Evolutionary conservation across 2,113 vertebrate genomes (phyloP), one percentile per base, ranked within the genome.

Genomic region (Chaetops frenatus): DNA sequence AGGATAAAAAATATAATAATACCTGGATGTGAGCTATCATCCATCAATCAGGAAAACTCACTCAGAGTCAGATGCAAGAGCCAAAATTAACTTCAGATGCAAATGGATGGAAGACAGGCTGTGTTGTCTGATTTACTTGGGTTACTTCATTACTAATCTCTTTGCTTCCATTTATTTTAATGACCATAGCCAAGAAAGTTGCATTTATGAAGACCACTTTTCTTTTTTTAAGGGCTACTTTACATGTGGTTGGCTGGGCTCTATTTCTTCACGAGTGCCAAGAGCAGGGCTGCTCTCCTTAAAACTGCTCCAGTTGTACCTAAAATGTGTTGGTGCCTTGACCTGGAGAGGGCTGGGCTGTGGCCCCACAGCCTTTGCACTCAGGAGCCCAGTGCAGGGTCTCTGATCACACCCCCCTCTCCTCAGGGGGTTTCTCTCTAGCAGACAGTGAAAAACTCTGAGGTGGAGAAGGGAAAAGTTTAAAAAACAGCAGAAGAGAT

Each of bases 61-160:
- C 86, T 86, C 84, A 83, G 50, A 57, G 40, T 76, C 83, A 93
- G 51, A 56, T 21, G 42, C 47, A 44, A 7, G 45, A 88, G 76
- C 62, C 67, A 81, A 96, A 96, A 88, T 24, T 61, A 84, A 79
- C 79, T 82, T 90, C 21, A 50, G 65, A 71, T 81, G 67, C 90
- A 94, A 91, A 86, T 21, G 38, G 81, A 81, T 12, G 66, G 60
- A 15, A 66, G 80, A 61, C 38, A 38, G 44, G 10, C 66, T 22
- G 5, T 29, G 44, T 36, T 51, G 11, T n/a, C 76, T 85, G 81
- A 60, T 92, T 90, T 92, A 50, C 83, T 77, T 77, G 44, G 62
- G 61, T 73, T 92, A 90, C 94, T 96, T 89, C 81, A 96, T 97
- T 97, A 96, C 95, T 94, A 92, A 96, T 96, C 88, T 92, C 94